Evolutionary conservation across 1,140 invertebrate species (phyloP), one percentile per base, ranked within the genome.

Genomic region (Drosophila sp.): DNA sequence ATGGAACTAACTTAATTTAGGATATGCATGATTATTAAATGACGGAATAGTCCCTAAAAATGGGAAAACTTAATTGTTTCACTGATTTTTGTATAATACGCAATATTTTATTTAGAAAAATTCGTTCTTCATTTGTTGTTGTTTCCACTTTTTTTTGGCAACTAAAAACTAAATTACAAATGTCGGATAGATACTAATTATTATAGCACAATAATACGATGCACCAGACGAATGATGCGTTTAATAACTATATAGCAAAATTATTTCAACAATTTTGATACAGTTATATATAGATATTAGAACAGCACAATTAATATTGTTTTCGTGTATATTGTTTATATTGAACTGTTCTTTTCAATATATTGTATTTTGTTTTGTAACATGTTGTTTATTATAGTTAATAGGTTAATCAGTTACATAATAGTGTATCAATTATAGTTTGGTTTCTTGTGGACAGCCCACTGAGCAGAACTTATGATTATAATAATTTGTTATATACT

Each of bases 161-260:
- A 53, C 61, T 64, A 53, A 56, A 57, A 56, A 46, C 51, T 65
- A 65, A 65, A 46, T 45, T 56, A 65, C 40, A 65, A 32, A 48
- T 56, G 51, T 56, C 7, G 48, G 46, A 40, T 50, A 64, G 36
- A 41, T 53, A 40, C 32, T 64, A 53, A 43, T 27, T 64, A 53
- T 53, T 64, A 64, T 64, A 64, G 61, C 61, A 53, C 61, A 64
- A 18, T 41, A 54, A 65, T 65, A 56, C 51, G 38, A 65, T 62
- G 53, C 53, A 56, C 53, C 53, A 56, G 18, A 38, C 13, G 18
- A 61, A 29, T 32, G 56, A 32, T 58, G 56, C 21, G 4, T 29
- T 62, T 29, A 41, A 51, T 51, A 62, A 41, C 13, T 62, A 40
- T 51, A 29, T 51, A 51, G 59, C 46, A 51, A 62, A 62, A 62